Percentiles rank a stretch among this genome's conserved stretches.
These are phyloP conservation scores for Reinhardtius hippoglossoides DNA, from an alignment of 2,113 vertebrate genomes.

Conservation along the genomic window DNA sequence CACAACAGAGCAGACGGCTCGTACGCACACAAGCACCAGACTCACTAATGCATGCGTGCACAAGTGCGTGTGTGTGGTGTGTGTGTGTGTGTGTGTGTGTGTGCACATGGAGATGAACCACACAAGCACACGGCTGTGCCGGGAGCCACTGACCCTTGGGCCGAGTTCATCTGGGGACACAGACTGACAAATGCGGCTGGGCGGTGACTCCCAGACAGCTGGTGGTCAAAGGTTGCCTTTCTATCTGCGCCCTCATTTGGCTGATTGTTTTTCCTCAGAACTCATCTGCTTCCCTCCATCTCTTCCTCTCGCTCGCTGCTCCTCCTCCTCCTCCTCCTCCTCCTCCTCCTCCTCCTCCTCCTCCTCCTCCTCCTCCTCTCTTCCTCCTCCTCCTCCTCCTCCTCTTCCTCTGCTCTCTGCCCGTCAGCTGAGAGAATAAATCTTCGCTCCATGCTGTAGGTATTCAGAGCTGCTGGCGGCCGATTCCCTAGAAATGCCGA, in stretches of 20 bases:
- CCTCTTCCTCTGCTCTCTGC: slow-evolving; percentile 11
- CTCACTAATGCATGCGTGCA: slow-evolving; percentile 19
- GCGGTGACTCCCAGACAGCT: slow-evolving; percentile 76
- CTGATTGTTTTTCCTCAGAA: slow-evolving; percentile 67
- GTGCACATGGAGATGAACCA: background rate
- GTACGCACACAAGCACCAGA: slow-evolving; percentile 17
- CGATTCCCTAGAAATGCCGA: slow-evolving; percentile 17
- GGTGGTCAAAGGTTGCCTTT: slow-evolving; percentile 77
- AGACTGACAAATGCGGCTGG: slow-evolving; percentile 68
- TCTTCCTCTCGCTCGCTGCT: slow-evolving; percentile 24
- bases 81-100: too few species aligned
- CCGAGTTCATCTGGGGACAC: slow-evolving; percentile 69
- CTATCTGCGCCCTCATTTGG: slow-evolving; percentile 71
- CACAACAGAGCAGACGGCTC: slow-evolving; percentile 62
- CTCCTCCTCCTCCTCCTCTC: slow-evolving; percentile 1
- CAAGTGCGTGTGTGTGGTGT: too few species aligned
- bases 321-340: slow-evolving; percentile 2
- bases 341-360: slow-evolving; percentile 10
- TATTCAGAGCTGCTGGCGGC: slow-evolving; percentile 37
- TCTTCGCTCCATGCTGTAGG: slow-evolving; percentile 37
- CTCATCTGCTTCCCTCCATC: slow-evolving; percentile 56
- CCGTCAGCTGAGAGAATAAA: slow-evolving; percentile 44
- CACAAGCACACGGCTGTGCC: slow-evolving; percentile 23
- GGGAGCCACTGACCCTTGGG: slow-evolving; percentile 62
- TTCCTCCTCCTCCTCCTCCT: slow-evolving; percentile 3